Evolutionary conservation across 2,888 invertebrate species (phyloP).

Genomic region (Julus scanicus): DNA sequence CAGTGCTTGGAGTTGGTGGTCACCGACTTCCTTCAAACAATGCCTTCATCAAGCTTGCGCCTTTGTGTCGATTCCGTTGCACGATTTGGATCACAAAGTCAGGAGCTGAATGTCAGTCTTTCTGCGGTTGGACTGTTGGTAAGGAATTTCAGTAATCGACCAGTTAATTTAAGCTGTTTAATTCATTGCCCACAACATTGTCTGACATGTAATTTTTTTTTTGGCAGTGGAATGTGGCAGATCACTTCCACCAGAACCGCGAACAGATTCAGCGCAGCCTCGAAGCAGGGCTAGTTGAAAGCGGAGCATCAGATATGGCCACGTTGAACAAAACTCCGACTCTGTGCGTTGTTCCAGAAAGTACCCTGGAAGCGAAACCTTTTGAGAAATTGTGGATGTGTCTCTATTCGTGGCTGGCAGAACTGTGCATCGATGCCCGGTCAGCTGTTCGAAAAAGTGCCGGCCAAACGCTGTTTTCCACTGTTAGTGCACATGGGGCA

Average conservation of each 20-base stretch:
- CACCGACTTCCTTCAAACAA: slow-evolving; percentile 91
- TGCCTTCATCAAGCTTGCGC: slow-evolving; percentile 91
- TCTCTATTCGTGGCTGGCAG: slow-evolving; percentile 85
- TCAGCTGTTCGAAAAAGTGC: slow-evolving; percentile 98
- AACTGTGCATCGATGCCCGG: slow-evolving; percentile 92
- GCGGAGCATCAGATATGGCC: background rate
- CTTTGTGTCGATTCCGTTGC: slow-evolving; percentile 92
- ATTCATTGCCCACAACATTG: no score
- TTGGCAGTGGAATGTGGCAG: slow-evolving; percentile 95
- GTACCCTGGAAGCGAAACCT: slow-evolving; percentile 73
- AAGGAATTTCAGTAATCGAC: slow-evolving; percentile 60
- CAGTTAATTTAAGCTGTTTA: background rate
- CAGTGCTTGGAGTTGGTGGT: slow-evolving; percentile 95
- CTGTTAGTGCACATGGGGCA: slow-evolving; percentile 94
- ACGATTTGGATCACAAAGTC: slow-evolving; percentile 94
- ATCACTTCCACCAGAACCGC: slow-evolving; percentile 95
- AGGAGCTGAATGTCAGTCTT: slow-evolving; percentile 95
- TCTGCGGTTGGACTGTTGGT: slow-evolving; percentile 97
- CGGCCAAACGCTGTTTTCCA: slow-evolving; percentile 96
- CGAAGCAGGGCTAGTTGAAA: slow-evolving; percentile 63
- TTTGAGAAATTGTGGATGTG: slow-evolving; percentile 98
- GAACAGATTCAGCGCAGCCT: slow-evolving; percentile 81
- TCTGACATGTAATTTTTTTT: background rate
- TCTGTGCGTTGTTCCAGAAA: slow-evolving; percentile 75
- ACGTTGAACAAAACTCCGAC: slow-evolving; percentile 80